These are phyloP conservation scores for Pogonocichla stellata DNA, from an alignment of 2,113 vertebrate species.

Conservation along the genomic window DNA sequence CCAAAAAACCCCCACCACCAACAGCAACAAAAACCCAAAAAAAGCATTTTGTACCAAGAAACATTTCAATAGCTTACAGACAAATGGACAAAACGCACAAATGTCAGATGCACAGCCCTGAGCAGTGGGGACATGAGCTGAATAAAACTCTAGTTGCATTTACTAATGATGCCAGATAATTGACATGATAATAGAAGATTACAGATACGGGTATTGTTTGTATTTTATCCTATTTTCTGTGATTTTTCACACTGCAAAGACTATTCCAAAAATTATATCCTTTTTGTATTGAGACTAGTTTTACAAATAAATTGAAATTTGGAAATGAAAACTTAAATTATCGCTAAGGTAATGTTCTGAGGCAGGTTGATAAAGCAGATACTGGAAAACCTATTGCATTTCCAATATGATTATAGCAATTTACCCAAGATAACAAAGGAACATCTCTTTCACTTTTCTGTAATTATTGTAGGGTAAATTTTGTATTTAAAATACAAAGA, in stretches of 20 bases:
- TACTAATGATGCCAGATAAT: conserved; percentile 30
- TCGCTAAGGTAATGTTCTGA: background rate
- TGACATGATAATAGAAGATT: conserved; percentile 42
- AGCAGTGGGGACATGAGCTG: background rate
- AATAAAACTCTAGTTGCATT: conserved; percentile 29
- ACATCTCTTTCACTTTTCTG: background rate
- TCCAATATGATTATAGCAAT: background rate
- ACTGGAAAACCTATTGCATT: background rate
- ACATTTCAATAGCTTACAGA: background rate
- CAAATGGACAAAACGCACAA: conserved; percentile 15
- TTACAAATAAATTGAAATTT: conserved; percentile 13
- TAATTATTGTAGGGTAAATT: background rate
- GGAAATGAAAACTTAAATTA: conserved; percentile 23
- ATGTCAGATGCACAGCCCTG: conserved; percentile 21
- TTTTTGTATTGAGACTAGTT: conserved; percentile 10
- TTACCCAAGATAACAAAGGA: background rate
- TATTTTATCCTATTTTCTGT: conserved; percentile 14
- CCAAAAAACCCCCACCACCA: background rate
- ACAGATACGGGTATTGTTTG: background rate
- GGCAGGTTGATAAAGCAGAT: background rate
- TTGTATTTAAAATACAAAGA: background rate
- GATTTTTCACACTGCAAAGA: conserved; percentile 13
- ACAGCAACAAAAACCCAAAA: background rate
- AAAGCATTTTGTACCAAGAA: background rate
- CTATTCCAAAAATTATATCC: conserved; percentile 2